Evolutionary conservation across 2,797 vertebrate genomes (phyloP).

Genomic region (Adelosebastes latens): DNA sequence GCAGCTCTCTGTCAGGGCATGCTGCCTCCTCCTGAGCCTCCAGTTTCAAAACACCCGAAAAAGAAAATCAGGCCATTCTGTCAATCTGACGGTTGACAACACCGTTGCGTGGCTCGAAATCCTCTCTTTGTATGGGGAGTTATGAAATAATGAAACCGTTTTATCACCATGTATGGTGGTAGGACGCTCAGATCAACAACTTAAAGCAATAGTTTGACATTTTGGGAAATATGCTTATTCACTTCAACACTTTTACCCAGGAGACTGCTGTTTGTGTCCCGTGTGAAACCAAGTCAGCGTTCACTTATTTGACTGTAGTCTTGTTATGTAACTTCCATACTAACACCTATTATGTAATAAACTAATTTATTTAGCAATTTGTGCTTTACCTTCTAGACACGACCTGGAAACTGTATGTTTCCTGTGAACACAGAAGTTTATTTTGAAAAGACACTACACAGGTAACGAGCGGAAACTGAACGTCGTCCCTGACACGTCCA

Average conservation of each 20-base stretch:
- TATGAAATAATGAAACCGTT: conserved; percentile 31
- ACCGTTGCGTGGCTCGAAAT: conserved; percentile 1
- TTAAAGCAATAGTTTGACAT: background rate
- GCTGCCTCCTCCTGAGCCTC: conserved; percentile 67
- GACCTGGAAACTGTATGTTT: background rate
- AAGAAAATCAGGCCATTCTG: conserved; percentile 58
- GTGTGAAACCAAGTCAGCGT: background rate
- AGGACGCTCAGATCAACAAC: conserved; percentile 1
- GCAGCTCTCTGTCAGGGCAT: conserved; percentile 85
- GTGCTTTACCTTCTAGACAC: background rate
- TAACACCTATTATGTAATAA: background rate
- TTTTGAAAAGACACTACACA: background rate
- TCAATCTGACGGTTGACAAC: conserved; percentile 44
- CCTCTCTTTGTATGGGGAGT: conserved; percentile 9
- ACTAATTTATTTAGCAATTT: background rate
- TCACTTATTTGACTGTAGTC: background rate
- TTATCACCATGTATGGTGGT: background rate
- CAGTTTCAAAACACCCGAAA: conserved; percentile 64
- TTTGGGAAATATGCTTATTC: background rate
- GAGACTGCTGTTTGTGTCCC: background rate
- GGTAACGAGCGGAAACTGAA: background rate
- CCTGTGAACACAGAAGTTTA: background rate
- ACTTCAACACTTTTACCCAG: background rate
- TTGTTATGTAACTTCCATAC: background rate
- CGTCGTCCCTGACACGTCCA: background rate